Evolutionary conservation across 2,797 vertebrate species (phyloP).

Genomic region (Lepidocolaptes lacrymiger): DNA sequence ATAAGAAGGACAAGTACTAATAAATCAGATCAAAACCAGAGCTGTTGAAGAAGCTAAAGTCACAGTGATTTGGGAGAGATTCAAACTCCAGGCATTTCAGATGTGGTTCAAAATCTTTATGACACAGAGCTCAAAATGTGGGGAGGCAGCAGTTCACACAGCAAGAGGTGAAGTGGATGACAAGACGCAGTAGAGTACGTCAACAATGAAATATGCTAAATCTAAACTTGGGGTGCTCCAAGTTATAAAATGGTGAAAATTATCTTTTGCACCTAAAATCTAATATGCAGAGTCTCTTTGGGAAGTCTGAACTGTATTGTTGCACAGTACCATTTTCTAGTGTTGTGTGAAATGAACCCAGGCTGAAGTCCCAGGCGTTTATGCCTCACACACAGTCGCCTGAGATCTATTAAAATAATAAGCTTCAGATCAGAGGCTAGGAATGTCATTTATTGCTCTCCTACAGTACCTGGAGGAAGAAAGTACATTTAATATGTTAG

Average conservation of each 20-base stretch:
- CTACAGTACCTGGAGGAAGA: not conserved
- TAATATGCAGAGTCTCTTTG: not conserved
- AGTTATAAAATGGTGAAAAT: not conserved
- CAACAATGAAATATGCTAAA: not conserved
- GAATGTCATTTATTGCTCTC: not conserved
- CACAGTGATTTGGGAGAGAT: not conserved
- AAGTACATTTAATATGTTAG: not conserved
- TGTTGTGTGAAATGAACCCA: not conserved
- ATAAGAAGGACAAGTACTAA: not conserved
- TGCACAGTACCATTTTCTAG: not conserved
- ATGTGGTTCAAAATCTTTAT: not conserved
- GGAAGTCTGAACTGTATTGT: not conserved
- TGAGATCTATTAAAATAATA: not conserved
- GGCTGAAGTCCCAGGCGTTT: not conserved
- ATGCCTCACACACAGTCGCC: not conserved
- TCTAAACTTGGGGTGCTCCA: not conserved
- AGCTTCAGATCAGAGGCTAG: not conserved
- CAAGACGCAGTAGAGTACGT: not conserved
- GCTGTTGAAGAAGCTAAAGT: not conserved
- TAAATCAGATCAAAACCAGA: slow-evolving; percentile 9
- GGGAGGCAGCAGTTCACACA: not conserved
- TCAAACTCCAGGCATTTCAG: not conserved
- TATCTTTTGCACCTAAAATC: not conserved
- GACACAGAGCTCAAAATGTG: not conserved
- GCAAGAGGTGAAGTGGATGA: not conserved